Base-by-base conservation (phyloP, 2,797 vertebrate species). In the Bradypodion ventrale region DNA sequence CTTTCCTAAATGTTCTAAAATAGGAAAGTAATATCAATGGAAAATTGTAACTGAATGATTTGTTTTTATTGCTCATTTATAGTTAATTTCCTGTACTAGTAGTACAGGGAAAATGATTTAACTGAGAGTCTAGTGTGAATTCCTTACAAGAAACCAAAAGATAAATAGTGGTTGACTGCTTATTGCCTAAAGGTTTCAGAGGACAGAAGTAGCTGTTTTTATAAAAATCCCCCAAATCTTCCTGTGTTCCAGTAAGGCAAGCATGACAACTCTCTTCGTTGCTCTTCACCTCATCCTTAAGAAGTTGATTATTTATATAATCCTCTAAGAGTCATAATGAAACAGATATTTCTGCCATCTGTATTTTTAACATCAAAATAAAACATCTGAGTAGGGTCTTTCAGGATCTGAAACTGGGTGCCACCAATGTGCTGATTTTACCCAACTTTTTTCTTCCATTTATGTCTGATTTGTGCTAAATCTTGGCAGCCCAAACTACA, bases 11-110 rank as follows among this genome's bases (percentile, higher is more conserved):
- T 82, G 86, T 86, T 92, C 87, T 93, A 84, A 91, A 93, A 85
- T 88, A 89, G 90, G 91, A 92, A 94, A 92, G 76, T 92, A 93
- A 93, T 93, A 94, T 93, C 88, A 85, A 78, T 93, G 90, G 92
- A 94, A 94, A 94, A 93, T 90, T 92, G 89, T 87, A 91, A 86
- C 78, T 90, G 88, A 92, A 92, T 93, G 92, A 94, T 93, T 92
- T 94, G 92, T 94, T 94, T 94, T 95, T 91, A 91, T 91, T 92
- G 90, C 92, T 94, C 93, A 92, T 94, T 94, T 95, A 93, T 91
- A 91, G 92, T 92, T 93, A 94, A 94, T 95, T 94, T 95, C 94
- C 94, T 94, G 92, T 92, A 90, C 88, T 92, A 90, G 92, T 92
- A 94, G 90, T 92, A 92, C 82, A 92, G 90, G 89, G 89, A 88